Evolutionary conservation across 64 coral and sea anemone species (phyloP), one percentile per base, ranked within the genome.

Genomic region (Montipora sp.): DNA sequence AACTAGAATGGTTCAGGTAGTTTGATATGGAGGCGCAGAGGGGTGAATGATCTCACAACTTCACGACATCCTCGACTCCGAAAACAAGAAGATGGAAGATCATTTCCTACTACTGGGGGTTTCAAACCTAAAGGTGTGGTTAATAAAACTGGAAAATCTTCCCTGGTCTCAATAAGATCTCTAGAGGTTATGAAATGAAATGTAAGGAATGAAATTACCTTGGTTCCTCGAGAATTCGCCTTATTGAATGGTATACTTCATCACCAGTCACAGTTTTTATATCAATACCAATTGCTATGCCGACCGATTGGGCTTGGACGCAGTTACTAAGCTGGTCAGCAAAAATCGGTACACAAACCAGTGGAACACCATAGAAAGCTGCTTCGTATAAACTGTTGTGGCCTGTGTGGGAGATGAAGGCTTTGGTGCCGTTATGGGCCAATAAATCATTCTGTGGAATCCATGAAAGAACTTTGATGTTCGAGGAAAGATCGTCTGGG

Each of bases 321-420:
- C 74, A 44, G 74, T 95, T 95, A 19, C 88, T 83, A 86, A 90
- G 77, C 76, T 95, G 93, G 24, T 95, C 93, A 8, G 8, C 80
- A 87, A 95, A 95, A 36, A 95, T 22, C 71, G 93, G 93, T 51
- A 90, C 57, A 15, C 84, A 9, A 16, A 95, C 58, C 93, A 95
- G 66, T 2, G 93, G 88, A 9, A 90, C 88, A 1, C 88, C 93
- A 63, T 95, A 89, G 20, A 90, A 95, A 48, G 59, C 80, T 6
- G 87, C 72, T 60, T 95, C 93, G 20, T 87, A 87, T 14, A 95
- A 86, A 81, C 93, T 90, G 55, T 90, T 95, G 11, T 90, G 84
- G 10, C 93, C 93, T 6, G 80, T 82, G 83, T 94, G 92, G 3
- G 91, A 87, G 7, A 93, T 55, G 59, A 93, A 93, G 7, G 73